Percentiles rank a stretch among this genome's conserved stretches.
Conservation (phyloP, 2,113 vertebrate species). For the Gymnocephalus cernua region DNA sequence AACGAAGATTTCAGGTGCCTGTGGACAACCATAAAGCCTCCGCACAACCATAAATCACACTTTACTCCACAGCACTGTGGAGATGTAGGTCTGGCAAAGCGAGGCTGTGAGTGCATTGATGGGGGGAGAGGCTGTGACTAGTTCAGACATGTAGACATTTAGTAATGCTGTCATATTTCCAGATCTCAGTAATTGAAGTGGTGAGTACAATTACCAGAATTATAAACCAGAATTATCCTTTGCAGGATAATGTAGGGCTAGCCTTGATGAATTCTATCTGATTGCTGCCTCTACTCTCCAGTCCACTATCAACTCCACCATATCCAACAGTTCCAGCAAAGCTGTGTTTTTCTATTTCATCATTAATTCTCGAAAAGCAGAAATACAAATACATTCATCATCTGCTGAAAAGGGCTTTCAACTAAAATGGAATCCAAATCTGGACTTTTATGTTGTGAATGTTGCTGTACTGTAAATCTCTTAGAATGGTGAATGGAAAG, state of each 20-base stretch:
- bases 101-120: too few species aligned
- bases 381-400: background rate
- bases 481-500: background rate
- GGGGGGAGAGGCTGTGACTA: too few species aligned
- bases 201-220: background rate
- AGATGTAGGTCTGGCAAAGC: too few species aligned
- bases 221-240: background rate
- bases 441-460: background rate
- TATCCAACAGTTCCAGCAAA: background rate
- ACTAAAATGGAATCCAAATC: background rate
- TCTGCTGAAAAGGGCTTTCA: background rate
- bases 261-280: background rate
- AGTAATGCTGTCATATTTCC: too few species aligned
- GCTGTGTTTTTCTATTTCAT: background rate
- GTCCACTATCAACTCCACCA: background rate
- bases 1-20: too few species aligned
- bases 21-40: too few species aligned
- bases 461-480: background rate
- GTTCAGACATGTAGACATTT: too few species aligned
- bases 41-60: too few species aligned
- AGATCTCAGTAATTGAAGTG: background rate
- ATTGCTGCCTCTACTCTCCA: background rate
- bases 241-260: background rate
- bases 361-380: background rate
- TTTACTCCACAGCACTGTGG: too few species aligned